Evolutionary conservation across 2,797 vertebrate genomes (phyloP), one percentile per base, ranked within the genome.

Genomic region (Liparis tanakae): DNA sequence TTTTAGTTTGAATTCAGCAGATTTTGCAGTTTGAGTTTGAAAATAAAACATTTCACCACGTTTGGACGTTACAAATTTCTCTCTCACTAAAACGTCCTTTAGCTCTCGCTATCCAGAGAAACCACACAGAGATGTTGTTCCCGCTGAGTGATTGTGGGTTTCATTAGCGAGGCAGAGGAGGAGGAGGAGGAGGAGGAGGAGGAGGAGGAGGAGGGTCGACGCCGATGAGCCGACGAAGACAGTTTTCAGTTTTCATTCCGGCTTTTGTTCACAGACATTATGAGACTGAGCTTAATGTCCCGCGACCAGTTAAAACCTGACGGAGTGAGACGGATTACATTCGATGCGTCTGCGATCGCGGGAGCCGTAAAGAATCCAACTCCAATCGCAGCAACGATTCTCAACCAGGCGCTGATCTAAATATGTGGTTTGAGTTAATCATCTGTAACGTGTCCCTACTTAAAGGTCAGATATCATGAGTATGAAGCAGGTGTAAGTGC

Each of bases 121-220:
- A 78, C 78, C 84, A 78, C 62, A 36, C 64, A 67, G 62, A 57
- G 36, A 67, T 86, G 83, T 76, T 71, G 64, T 70, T 83, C 79
- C 82, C 83, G 62, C 75, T 71, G 81, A 80, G 79, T 70, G 74
- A 88, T 79, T 82, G 84, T 85, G 3, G 9, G 37, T 10, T 88
- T 25, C 86, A 88, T 89, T 85, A 87, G 85, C 9, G 9, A 68
- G 79, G 78, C 69, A 46, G 84, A 85, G 85, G 79, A 83, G 88
- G 88, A 76, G 72, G 86, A 85, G 85, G 79, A 83, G 88, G 88
- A 76, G 72, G 9, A 68, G 79, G 78, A 69, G 41, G 84, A 85
- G 85, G 79, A 83, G 88, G 88, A 76, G 72, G 86, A n/a, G n/a
- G 78, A 85, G 84, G 85, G 82, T 70, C 86, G 88, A 83, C 44